Percentiles rank a stretch among this genome's conserved stretches.
phyloP scores from a whole-genome alignment of 2,888 invertebrate genomes.

The Drosophila eohydei region DNA sequence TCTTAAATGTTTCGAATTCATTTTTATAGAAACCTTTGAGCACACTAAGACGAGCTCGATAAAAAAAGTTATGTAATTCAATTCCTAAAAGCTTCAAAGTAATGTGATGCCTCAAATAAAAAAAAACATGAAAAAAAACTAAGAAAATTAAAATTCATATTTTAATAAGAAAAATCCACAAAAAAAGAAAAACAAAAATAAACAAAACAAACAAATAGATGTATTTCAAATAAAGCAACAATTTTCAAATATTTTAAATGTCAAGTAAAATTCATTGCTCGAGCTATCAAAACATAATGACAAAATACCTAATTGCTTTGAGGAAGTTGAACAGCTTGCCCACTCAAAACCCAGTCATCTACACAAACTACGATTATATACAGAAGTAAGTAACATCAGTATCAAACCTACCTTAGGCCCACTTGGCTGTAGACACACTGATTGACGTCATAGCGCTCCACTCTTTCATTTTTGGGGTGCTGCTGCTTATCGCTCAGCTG shows the following conservation, averaged over 20 bases:
- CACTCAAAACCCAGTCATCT: slow-evolving; percentile 3
- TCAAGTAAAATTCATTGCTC: slow-evolving; percentile 9
- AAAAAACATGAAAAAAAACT: slow-evolving; percentile 2
- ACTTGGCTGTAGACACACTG: not conserved
- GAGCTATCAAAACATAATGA: slow-evolving; percentile 37
- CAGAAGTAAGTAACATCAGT: slow-evolving; percentile 59
- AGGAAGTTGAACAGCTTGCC: slow-evolving; percentile 4
- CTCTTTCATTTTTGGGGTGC: not conserved
- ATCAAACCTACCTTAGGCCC: not conserved
- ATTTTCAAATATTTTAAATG: slow-evolving; percentile 1
- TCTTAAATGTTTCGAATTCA: slow-evolving; percentile 30
- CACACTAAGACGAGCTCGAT: slow-evolving; percentile 33
- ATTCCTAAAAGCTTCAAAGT: slow-evolving; percentile 57
- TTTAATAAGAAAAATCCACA: slow-evolving; percentile 55
- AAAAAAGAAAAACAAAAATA: too few species aligned
- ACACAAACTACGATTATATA: slow-evolving; percentile 35
- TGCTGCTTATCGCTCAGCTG: slow-evolving; percentile 21
- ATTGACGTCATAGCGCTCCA: slow-evolving; percentile 16
- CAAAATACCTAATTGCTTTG: slow-evolving; percentile 17
- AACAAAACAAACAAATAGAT: slow-evolving; percentile 14
- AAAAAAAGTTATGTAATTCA: slow-evolving; percentile 10
- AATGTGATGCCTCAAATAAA: slow-evolving; percentile 59
- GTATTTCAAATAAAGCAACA: slow-evolving; percentile 45
- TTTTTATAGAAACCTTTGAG: slow-evolving; percentile 48
- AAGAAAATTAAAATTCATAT: slow-evolving; percentile 54